Conservation (phyloP, 2,888 invertebrate genomes). For the Cantharis rufa region DNA sequence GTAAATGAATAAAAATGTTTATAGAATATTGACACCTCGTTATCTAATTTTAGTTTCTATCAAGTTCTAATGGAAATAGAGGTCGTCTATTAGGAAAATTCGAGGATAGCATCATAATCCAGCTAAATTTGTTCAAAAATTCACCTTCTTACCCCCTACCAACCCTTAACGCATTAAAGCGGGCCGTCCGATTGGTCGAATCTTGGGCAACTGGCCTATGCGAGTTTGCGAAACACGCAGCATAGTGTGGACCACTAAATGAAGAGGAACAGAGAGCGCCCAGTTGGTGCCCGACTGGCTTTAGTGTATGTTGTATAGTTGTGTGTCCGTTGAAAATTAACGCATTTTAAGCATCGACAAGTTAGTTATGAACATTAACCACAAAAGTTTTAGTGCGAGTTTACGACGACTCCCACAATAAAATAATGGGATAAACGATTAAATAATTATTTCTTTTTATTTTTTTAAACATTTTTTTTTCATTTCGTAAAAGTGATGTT, state of each 20-base stretch:
- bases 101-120: slow-evolving; percentile 35
- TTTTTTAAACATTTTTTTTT: slow-evolving; percentile 44
- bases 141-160: slow-evolving; percentile 54
- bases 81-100: slow-evolving; percentile 31
- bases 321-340: slow-evolving; percentile 14
- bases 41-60: slow-evolving; percentile 27
- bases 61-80: slow-evolving; percentile 29
- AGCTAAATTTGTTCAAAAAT: slow-evolving; percentile 50
- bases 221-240: slow-evolving; percentile 54
- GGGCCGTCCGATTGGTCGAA: slow-evolving; percentile 52
- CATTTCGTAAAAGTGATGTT: slow-evolving; percentile 42
- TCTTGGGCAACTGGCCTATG: slow-evolving; percentile 45
- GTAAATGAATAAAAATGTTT: slow-evolving; percentile 6
- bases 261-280: slow-evolving; percentile 44
- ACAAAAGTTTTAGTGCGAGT: slow-evolving; percentile 11
- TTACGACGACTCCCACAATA: slow-evolving; percentile 18
- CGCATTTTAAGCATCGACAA: slow-evolving; percentile 16
- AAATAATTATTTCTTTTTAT: slow-evolving; percentile 38
- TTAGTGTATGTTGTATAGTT: slow-evolving; percentile 20
- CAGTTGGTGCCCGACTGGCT: slow-evolving; percentile 49
- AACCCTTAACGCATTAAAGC: slow-evolving; percentile 51
- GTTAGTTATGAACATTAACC: slow-evolving; percentile 23
- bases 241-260: slow-evolving; percentile 46
- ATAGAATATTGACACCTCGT: slow-evolving; percentile 26
- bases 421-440: slow-evolving; percentile 50